phyloP scores from a whole-genome alignment of 1,140 invertebrate genomes.

The Drosophila saltans region DNA sequence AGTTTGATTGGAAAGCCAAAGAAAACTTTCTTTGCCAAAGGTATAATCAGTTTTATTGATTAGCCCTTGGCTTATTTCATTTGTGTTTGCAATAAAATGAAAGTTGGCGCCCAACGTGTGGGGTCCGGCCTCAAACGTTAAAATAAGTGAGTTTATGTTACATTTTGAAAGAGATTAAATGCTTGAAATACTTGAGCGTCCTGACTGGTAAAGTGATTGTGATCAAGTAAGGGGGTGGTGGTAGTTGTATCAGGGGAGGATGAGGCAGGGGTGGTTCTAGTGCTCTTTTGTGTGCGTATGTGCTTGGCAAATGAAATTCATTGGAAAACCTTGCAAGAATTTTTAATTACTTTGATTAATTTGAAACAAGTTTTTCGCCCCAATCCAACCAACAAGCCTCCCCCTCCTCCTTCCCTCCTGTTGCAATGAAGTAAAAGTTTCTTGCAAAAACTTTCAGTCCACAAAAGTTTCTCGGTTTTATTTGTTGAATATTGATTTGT shows the following conservation, averaged over 20 bases:
- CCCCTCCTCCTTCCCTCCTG: neutral
- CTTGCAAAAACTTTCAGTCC: slow-evolving; percentile 13
- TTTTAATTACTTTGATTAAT: slow-evolving; percentile 46
- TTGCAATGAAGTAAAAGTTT: slow-evolving; percentile 19
- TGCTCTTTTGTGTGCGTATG: slow-evolving; percentile 14
- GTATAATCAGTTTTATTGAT: slow-evolving; percentile 34
- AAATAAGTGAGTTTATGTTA: slow-evolving; percentile 9
- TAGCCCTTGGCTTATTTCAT: slow-evolving; percentile 29
- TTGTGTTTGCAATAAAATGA: slow-evolving; percentile 13
- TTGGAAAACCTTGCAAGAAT: slow-evolving; percentile 26
- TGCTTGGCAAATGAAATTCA: slow-evolving; percentile 32
- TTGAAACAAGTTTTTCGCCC: slow-evolving; percentile 30
- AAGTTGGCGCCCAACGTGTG: slow-evolving; percentile 4
- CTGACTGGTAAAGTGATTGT: neutral
- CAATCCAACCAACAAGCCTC: neutral
- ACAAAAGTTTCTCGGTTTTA: slow-evolving; percentile 26
- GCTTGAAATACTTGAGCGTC: slow-evolving; percentile 5
- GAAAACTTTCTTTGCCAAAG: slow-evolving; percentile 10
- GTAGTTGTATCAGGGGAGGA: neutral
- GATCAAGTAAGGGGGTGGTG: neutral
- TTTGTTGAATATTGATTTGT: slow-evolving; percentile 36
- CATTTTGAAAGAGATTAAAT: slow-evolving; percentile 31
- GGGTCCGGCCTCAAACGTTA: neutral
- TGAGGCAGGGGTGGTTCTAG: too few relatives aligned
- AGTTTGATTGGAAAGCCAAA: neutral